phyloP scores from a whole-genome alignment of 2,797 vertebrate genomes.

The Brachymystax lenok region DNA sequence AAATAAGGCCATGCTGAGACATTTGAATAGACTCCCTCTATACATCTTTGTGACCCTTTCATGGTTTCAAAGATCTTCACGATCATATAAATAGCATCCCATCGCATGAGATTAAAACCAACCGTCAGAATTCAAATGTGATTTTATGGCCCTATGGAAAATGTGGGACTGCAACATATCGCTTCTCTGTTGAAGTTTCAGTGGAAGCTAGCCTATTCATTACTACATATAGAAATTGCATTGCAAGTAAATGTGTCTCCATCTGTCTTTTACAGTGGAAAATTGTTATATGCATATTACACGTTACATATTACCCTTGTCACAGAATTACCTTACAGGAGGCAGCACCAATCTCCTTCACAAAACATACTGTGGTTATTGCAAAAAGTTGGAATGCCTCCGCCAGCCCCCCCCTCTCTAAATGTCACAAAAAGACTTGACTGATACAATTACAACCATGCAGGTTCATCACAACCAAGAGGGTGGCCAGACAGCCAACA shows the following conservation, averaged over 20 bases:
- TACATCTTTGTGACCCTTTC: constrained; percentile 3
- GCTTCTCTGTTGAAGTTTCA: background rate
- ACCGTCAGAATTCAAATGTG: background rate
- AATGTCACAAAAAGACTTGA: background rate
- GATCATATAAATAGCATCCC: background rate
- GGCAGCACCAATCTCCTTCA: background rate
- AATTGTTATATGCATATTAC: too few species aligned
- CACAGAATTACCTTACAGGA: background rate
- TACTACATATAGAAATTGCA: background rate
- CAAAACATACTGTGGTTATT: background rate
- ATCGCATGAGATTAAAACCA: background rate
- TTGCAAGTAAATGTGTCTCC: background rate
- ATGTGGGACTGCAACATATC: background rate
- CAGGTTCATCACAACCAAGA: background rate
- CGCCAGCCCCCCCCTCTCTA: too few species aligned
- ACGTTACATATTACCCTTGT: background rate
- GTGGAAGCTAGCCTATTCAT: background rate
- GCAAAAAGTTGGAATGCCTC: too few species aligned
- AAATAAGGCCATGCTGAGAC: constrained; percentile 42
- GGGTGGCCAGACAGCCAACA: background rate
- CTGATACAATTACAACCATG: background rate
- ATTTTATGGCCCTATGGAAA: background rate
- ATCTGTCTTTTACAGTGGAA: background rate
- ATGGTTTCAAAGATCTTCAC: background rate
- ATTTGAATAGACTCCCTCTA: constrained; percentile 1